Conservation (phyloP, 2,888 invertebrate species). For the Drosophila setosimentum region DNA sequence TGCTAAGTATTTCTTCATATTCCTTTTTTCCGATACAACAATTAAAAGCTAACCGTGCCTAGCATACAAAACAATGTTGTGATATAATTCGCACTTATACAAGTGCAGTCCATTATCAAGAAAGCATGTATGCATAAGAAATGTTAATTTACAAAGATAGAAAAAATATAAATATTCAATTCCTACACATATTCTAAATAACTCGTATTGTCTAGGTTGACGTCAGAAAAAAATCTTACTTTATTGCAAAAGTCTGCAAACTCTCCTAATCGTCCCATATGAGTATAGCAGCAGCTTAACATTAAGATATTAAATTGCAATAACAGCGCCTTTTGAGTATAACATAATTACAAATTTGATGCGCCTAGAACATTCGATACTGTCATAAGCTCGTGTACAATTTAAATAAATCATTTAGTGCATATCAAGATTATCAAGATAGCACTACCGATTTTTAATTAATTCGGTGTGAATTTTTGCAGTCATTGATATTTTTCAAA, state of each 20-base stretch:
- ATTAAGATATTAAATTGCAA: not conserved
- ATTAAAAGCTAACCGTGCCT: not conserved
- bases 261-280: not conserved
- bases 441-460: not conserved
- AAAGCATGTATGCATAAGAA: not conserved
- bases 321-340: conserved; percentile 17
- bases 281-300: conserved; percentile 7
- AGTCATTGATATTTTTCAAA: not conserved
- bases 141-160: not conserved
- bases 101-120: not conserved
- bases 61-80: not conserved
- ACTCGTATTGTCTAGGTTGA: not conserved
- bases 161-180: not conserved
- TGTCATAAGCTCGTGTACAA: not conserved
- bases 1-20: not conserved
- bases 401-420: not conserved
- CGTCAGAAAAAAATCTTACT: not conserved
- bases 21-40: not conserved
- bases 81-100: not conserved
- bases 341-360: too few species aligned
- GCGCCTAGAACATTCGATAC: not conserved
- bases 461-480: not conserved
- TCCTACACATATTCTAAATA: not conserved
- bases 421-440: not conserved
- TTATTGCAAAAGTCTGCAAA: not conserved